Conservation (phyloP, 2,888 invertebrate species). For the Epsilonema sp. region DNA sequence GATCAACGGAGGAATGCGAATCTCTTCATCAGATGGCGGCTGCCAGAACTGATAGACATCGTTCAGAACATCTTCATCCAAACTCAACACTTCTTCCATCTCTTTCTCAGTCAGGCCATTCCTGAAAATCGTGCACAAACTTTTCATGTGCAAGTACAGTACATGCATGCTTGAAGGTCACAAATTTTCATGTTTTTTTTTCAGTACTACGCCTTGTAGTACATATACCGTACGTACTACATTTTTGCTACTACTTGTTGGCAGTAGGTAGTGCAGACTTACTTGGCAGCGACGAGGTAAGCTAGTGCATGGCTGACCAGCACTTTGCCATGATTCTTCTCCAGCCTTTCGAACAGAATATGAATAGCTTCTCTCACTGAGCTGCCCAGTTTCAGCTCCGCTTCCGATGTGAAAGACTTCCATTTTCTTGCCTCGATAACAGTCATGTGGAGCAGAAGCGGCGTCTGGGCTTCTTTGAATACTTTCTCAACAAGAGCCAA, state of each 20-base stretch:
- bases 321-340: constrained; percentile 49
- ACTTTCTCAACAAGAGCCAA: neutral
- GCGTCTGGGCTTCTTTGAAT: neutral
- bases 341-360: constrained; percentile 2
- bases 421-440: neutral
- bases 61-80: constrained; percentile 8
- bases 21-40: constrained; percentile 3
- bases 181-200: too few relatives aligned
- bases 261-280: neutral
- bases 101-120: constrained; percentile 8
- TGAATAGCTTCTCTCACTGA: constrained; percentile 33
- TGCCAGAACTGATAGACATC: constrained; percentile 8
- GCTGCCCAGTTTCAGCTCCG: constrained; percentile 48
- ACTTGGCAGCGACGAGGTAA: constrained; percentile 80
- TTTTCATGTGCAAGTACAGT: too few relatives aligned
- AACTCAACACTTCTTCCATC: constrained; percentile 8
- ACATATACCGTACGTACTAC: too few relatives aligned
- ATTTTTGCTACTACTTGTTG: too few relatives aligned
- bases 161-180: too few relatives aligned
- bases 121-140: too few relatives aligned
- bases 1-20: constrained; percentile 6
- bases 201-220: too few relatives aligned
- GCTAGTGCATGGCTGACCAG: constrained; percentile 74
- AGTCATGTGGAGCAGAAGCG: neutral
- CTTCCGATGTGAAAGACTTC: neutral